These are phyloP conservation scores for Spodoptera littoralis DNA, from an alignment of 2,888 invertebrate species.

Conservation along the genomic window DNA sequence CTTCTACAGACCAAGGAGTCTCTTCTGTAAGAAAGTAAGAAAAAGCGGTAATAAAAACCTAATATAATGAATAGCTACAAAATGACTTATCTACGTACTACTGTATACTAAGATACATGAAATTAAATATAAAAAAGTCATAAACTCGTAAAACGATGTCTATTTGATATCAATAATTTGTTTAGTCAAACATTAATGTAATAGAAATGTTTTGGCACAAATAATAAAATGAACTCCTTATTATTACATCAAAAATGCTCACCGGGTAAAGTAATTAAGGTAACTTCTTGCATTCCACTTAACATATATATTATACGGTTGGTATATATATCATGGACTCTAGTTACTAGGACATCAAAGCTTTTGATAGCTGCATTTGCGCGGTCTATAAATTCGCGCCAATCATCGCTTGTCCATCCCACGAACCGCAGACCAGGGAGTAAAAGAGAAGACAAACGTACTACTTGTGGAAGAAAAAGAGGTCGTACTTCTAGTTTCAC, in stretches of 20 bases:
- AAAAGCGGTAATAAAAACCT: too few relatives aligned
- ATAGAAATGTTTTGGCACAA: not conserved
- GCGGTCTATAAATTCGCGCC: conserved; percentile 93
- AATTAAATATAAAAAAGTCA: too few relatives aligned
- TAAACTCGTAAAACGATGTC: too few relatives aligned
- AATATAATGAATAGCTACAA: too few relatives aligned
- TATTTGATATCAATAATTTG: too few relatives aligned
- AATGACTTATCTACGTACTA: too few relatives aligned
- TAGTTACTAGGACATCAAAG: conserved; percentile 92
- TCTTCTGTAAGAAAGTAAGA: conserved; percentile 84
- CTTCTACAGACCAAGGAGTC: conserved; percentile 95
- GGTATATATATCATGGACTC: conserved; percentile 96
- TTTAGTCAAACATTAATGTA: too few relatives aligned
- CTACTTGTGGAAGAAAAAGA: conserved; percentile 95
- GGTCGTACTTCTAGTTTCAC: conserved; percentile 97
- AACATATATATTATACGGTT: conserved; percentile 97
- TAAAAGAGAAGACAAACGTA: conserved; percentile 94
- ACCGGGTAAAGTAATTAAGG: conserved; percentile 94
- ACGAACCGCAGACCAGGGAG: conserved; percentile 94
- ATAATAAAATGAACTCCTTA: not conserved
- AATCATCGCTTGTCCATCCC: conserved; percentile 96
- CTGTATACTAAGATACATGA: too few relatives aligned
- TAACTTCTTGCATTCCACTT: conserved; percentile 95
- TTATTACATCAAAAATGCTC: conserved; percentile 12
- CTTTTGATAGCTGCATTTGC: conserved; percentile 93